Evolutionary conservation across 2,113 vertebrate genomes (phyloP).

Genomic region (Plestiodon gilberti): DNA sequence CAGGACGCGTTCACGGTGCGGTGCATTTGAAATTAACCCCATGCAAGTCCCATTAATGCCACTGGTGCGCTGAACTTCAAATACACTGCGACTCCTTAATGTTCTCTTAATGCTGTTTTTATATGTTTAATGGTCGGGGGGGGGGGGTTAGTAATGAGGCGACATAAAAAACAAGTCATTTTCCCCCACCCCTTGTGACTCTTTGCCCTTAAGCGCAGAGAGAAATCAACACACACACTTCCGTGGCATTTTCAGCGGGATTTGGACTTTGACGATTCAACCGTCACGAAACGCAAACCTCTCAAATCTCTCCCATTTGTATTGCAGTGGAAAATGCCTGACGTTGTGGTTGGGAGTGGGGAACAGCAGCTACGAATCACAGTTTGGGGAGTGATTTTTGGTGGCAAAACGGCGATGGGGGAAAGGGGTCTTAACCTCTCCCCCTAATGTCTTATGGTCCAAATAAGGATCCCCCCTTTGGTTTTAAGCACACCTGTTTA

Average conservation of each 20-base stretch:
- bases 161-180: neutral
- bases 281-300: constrained; percentile 26
- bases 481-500: no score
- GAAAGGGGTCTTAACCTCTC: no score
- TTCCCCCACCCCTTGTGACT: no score
- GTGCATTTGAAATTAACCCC: neutral
- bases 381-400: no score
- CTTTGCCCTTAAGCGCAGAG: constrained; percentile 20
- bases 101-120: constrained; percentile 47
- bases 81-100: constrained; percentile 44
- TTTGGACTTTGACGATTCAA: neutral
- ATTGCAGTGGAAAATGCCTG: neutral
- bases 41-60: constrained; percentile 40
- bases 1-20: neutral
- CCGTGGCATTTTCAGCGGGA: neutral
- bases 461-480: no score
- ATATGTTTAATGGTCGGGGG: constrained; percentile 60
- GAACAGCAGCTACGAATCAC: no score
- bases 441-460: no score
- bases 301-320: constrained; percentile 6
- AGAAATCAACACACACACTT: constrained; percentile 31
- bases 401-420: no score
- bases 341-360: no score
- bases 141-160: constrained; percentile 59
- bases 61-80: constrained; percentile 15